phyloP scores from a whole-genome alignment of 2,888 invertebrate species.

The Acronicta aceris region DNA sequence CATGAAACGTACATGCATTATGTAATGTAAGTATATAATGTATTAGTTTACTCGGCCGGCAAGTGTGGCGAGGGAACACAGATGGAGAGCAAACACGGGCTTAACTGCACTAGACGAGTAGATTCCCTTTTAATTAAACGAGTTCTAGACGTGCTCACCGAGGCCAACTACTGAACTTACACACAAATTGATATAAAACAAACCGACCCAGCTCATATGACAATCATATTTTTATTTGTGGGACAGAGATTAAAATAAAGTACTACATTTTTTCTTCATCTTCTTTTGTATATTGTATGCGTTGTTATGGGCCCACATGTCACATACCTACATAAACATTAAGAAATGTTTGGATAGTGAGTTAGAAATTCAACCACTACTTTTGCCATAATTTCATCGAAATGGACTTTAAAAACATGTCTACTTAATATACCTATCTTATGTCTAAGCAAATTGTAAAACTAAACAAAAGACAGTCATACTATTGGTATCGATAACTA shows the following conservation, averaged over 20 bases:
- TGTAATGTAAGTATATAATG: conserved; percentile 56
- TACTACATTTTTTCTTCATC: too few relatives aligned
- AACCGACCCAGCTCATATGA: conserved; percentile 10
- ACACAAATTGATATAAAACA: conserved; percentile 65
- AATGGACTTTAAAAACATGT: too few relatives aligned
- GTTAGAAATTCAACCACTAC: too few relatives aligned
- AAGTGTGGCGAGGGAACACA: conserved; percentile 63
- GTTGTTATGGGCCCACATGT: too few relatives aligned
- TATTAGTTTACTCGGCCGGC: conserved; percentile 65
- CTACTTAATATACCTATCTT: too few relatives aligned
- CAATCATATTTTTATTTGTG: conserved; percentile 21
- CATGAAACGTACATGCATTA: conserved; percentile 39
- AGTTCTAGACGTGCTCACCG: conserved; percentile 71
- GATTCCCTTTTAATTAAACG: conserved; percentile 85
- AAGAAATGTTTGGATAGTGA: too few relatives aligned
- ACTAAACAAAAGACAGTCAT: too few relatives aligned
- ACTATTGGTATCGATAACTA: too few relatives aligned
- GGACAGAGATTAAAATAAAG: not conserved
- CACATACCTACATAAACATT: too few relatives aligned
- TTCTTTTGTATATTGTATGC: too few relatives aligned
- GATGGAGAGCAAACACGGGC: conserved; percentile 78
- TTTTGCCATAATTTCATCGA: too few relatives aligned
- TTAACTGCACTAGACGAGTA: conserved; percentile 78
- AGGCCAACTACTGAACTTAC: conserved; percentile 60
- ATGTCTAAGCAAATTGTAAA: too few relatives aligned